A percentile compares a stretch with the other conserved stretches of the same genome.
Evolutionary conservation across 2,113 vertebrate species (phyloP).

Genomic region (Corydoras sp.): DNA sequence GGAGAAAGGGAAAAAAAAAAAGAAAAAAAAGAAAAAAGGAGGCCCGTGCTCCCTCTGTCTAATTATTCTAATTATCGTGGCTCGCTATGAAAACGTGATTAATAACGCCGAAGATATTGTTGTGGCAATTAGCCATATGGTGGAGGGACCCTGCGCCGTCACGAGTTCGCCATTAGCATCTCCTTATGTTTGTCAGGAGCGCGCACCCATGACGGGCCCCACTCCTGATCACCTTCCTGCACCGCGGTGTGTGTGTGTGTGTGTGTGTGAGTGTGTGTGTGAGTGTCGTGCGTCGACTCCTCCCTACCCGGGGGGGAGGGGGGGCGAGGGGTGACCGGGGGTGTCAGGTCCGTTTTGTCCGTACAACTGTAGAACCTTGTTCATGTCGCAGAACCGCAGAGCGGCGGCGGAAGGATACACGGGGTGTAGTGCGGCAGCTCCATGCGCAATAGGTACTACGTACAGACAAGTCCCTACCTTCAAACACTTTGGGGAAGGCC

Average conservation of each 20-base stretch:
- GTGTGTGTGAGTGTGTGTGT: no score
- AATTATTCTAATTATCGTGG: conserved; percentile 99
- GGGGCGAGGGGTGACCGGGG: no score
- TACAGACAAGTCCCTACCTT: no score
- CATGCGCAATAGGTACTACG: no score
- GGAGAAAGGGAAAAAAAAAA: conserved; percentile 65
- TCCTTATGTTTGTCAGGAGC: conserved; percentile 99
- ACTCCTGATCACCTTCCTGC: conserved; percentile 96
- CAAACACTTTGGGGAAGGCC: no score
- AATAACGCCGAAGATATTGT: conserved; percentile 99
- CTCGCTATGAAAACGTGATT: conserved; percentile 99
- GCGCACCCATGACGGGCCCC: conserved; percentile 96
- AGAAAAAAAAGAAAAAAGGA: conserved; percentile 60
- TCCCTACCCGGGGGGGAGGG: no score
- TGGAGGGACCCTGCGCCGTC: conserved; percentile 99
- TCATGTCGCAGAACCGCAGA: no score
- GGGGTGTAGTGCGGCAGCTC: no score
- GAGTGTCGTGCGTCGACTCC: no score
- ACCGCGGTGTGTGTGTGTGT: conserved; percentile 59
- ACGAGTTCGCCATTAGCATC: conserved; percentile 99
- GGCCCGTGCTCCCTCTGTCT: conserved; percentile 81
- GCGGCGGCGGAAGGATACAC: no score
- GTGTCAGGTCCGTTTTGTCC: no score
- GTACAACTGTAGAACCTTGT: no score
- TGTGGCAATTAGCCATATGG: conserved; percentile 99